Conservation (phyloP, 2,888 invertebrate genomes). For the Phragmatobia fuliginosa region DNA sequence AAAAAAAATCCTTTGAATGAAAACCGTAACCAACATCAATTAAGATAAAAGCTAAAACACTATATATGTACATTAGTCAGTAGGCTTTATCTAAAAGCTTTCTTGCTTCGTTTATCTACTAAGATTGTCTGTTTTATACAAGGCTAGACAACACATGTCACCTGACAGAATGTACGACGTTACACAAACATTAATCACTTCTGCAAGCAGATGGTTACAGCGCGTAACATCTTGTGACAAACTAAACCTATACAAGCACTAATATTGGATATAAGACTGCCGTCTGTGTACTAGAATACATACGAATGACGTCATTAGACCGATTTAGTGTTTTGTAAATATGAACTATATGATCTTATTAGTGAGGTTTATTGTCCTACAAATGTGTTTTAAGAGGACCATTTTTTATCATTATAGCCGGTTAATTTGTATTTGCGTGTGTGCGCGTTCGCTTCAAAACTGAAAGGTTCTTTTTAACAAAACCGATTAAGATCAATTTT, state of each 20-base stretch:
- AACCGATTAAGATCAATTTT: too few species aligned
- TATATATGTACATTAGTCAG: background rate
- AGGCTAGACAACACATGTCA: conserved; percentile 22
- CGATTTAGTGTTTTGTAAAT: background rate
- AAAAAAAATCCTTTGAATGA: too few species aligned
- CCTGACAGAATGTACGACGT: conserved; percentile 29
- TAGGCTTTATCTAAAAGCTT: background rate
- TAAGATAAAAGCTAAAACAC: background rate
- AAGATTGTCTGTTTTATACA: background rate
- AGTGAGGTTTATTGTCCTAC: background rate
- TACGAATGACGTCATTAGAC: background rate
- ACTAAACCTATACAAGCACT: conserved; percentile 9
- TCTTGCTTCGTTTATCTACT: background rate
- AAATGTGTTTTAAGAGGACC: too few species aligned
- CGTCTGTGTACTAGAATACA: background rate
- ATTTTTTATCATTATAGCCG: too few species aligned
- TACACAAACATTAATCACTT: conserved; percentile 42
- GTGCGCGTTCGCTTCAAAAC: too few species aligned
- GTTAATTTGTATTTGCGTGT: too few species aligned
- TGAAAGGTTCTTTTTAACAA: too few species aligned
- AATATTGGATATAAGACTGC: background rate
- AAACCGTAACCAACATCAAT: background rate
- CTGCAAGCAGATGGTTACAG: conserved; percentile 32
- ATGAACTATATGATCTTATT: background rate
- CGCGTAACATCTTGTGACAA: conserved; percentile 12